Evolutionary conservation across 64 coral and sea anemone species (phyloP), one percentile per base, ranked within the genome.

Genomic region (Orbicella faveolata): DNA sequence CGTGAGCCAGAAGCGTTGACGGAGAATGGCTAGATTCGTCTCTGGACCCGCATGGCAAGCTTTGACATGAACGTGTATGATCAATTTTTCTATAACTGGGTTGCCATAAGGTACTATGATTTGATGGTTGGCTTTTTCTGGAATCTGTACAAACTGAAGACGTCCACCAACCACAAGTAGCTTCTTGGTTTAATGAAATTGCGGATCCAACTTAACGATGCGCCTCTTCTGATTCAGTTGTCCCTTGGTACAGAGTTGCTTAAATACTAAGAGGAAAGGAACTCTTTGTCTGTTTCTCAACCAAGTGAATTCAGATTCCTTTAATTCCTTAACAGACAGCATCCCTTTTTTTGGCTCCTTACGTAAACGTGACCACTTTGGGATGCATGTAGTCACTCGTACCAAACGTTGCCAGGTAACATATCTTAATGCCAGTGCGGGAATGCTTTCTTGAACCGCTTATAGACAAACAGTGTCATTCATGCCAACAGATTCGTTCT

Each of bases 141-240:
- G 52, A 53, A 53, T 53, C 52, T 53, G 52, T 6, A 79, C 65
- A 73, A 76, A 84, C 11, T 91, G 69, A 6, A 83, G 23, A 8
- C 89, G 44, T n/a, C 89, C 89, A 36, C 89, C 89, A 61, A 83
- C 79, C 14, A 39, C 39, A 0, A 75, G 11, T 0, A 87, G 39
- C 33, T 74, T 21, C 12, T 80, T 81, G 9, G 54, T 25, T 34
- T 90, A 6, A 14, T 84, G 34, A 0, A 84, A 23, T 9, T 74
- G 48, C 39, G 79, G 80, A 23, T 83, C 78, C 51, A 91, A 36
- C 44, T 83, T 83, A 57, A 75, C 70, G n/a, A 87, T 75, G 30
- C 69, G 16, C 21, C 84, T 87, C 52, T 53, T 53, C 52, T 53
- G 52, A 53, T 4, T 6, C 10, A 53, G 4, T 53, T 53, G 4